Percentiles rank a stretch among this genome's conserved stretches.
Evolutionary conservation across 2,888 invertebrate species (phyloP).

Genomic region (Thymelicus sylvestris): DNA sequence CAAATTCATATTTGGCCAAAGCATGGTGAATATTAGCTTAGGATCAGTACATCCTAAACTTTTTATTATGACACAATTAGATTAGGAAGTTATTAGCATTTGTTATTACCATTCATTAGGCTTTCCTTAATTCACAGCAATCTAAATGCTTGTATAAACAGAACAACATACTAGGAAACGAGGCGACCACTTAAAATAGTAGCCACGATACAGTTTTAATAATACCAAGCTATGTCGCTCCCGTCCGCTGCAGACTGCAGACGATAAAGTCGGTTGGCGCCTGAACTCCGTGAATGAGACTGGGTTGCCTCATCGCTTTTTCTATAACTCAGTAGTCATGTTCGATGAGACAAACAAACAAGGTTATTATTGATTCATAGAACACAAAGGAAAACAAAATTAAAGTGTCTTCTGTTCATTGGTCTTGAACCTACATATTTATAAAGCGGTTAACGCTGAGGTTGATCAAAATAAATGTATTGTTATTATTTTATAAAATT

Average conservation of each 20-base stretch:
- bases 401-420: background rate
- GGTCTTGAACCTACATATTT: too few species aligned
- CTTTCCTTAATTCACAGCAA: background rate
- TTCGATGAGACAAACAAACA: conserved; percentile 1
- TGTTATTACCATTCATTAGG: too few species aligned
- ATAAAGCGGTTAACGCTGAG: too few species aligned
- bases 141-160: conserved; percentile 30
- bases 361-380: background rate
- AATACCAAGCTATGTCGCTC: conserved; percentile 38
- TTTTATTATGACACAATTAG: too few species aligned
- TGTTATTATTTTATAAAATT: too few species aligned
- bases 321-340: conserved; percentile 11
- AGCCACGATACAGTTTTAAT: conserved; percentile 49
- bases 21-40: too few species aligned
- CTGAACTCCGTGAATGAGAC: conserved; percentile 35
- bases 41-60: too few species aligned
- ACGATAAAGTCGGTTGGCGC: conserved; percentile 27
- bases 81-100: too few species aligned
- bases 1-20: too few species aligned
- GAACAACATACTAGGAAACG: conserved; percentile 54
- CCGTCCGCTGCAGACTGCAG: conserved; percentile 5
- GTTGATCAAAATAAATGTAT: too few species aligned
- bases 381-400: background rate
- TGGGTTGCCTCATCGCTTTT: conserved; percentile 13
- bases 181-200: conserved; percentile 59